A percentile compares a stretch with the other conserved stretches of the same genome.
These are phyloP conservation scores for Chitala chitala DNA, from an alignment of 2,113 vertebrate genomes.

Conservation along the genomic window DNA sequence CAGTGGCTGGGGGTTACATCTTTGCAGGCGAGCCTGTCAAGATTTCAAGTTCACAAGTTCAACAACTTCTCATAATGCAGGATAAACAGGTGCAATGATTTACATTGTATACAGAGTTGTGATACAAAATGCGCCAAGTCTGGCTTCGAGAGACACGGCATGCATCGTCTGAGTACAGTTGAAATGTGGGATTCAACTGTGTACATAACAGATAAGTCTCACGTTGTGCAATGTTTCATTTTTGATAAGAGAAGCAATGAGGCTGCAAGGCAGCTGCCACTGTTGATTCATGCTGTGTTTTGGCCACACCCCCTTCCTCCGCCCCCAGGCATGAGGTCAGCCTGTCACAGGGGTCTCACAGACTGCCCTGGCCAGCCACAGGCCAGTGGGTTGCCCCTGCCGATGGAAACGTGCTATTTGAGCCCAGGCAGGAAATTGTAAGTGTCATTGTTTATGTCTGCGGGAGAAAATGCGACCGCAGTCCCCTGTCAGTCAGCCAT, in stretches of 20 bases:
- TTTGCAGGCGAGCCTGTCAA: background rate
- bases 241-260: background rate
- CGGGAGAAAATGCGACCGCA: constrained; percentile 53
- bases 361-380: background rate
- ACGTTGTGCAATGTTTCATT: background rate
- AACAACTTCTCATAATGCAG: too few relatives aligned
- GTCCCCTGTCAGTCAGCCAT: constrained; percentile 46
- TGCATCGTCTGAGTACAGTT: too few relatives aligned
- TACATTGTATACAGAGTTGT: too few relatives aligned
- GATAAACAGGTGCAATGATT: too few relatives aligned
- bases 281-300: background rate
- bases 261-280: background rate
- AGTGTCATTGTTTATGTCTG: constrained; percentile 66
- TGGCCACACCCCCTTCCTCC: background rate
- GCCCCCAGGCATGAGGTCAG: background rate
- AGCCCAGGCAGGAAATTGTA: constrained; percentile 58
- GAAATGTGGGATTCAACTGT: too few relatives aligned
- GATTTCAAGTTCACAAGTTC: too few relatives aligned
- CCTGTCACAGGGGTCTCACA: background rate
- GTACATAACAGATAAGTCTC: background rate
- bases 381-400: constrained; percentile 21
- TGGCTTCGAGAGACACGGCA: too few relatives aligned
- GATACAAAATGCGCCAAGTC: too few relatives aligned
- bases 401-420: constrained; percentile 35
- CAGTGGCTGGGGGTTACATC: background rate